These are phyloP conservation scores for Ferdinandea cuprea DNA, from an alignment of 2,888 invertebrate genomes.

Conservation along the genomic window DNA sequence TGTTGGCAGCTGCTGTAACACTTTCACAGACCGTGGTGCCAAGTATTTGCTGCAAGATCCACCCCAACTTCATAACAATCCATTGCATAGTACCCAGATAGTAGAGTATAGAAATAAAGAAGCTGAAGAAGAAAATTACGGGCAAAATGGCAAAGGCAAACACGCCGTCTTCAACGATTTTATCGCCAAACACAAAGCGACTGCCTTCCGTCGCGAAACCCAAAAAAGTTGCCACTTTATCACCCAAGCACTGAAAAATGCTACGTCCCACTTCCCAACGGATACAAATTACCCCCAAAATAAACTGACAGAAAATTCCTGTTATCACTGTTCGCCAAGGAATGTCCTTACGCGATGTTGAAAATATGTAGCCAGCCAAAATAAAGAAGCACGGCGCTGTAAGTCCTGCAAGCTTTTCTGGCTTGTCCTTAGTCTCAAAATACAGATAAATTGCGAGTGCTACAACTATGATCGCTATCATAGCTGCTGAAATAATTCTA, in stretches of 20 bases:
- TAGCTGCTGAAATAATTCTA: slow-evolving; percentile 84
- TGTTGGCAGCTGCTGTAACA: slow-evolving; percentile 95
- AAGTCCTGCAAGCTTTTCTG: slow-evolving; percentile 87
- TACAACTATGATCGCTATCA: slow-evolving; percentile 83
- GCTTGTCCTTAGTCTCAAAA: slow-evolving; percentile 86
- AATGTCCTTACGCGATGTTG: slow-evolving; percentile 86
- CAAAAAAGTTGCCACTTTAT: slow-evolving; percentile 89
- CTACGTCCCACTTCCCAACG: slow-evolving; percentile 91
- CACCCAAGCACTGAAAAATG: slow-evolving; percentile 86
- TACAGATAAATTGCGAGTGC: slow-evolving; percentile 86
- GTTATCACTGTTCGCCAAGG: slow-evolving; percentile 91
- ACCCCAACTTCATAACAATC: slow-evolving; percentile 91
- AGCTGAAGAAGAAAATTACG: slow-evolving; percentile 97
- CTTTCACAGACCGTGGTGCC: slow-evolving; percentile 98
- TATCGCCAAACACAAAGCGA: slow-evolving; percentile 91
- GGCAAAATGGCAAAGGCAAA: slow-evolving; percentile 96
- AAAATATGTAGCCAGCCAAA: slow-evolving; percentile 86
- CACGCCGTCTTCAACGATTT: slow-evolving; percentile 85
- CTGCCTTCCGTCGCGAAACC: slow-evolving; percentile 91
- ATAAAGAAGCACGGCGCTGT: slow-evolving; percentile 87
- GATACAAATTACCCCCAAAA: slow-evolving; percentile 92
- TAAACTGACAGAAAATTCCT: slow-evolving; percentile 92
- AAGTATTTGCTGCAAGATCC: slow-evolving; percentile 88
- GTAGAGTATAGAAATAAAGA: slow-evolving; percentile 94
- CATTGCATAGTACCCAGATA: slow-evolving; percentile 95